Percentiles rank a stretch among this genome's conserved stretches.
Evolutionary conservation across 2,113 vertebrate genomes (phyloP).

Genomic region (Halichoeres trimaculatus): DNA sequence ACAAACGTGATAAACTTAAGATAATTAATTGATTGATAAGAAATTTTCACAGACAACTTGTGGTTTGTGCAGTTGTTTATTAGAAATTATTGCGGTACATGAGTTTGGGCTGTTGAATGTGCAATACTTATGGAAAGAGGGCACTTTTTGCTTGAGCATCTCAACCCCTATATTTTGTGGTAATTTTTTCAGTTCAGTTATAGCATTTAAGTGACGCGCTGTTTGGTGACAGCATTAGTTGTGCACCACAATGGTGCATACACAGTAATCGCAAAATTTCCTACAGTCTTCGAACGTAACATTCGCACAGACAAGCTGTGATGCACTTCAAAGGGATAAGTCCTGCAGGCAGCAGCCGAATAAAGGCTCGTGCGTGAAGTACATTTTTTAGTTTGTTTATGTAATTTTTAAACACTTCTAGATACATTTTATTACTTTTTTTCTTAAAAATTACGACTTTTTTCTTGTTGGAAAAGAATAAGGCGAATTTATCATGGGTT

Average conservation of each 20-base stretch:
- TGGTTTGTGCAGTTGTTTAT: too few species aligned
- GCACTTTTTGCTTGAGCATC: too few species aligned
- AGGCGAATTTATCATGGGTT: conserved; percentile 5
- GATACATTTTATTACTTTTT: not conserved
- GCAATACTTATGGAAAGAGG: too few species aligned
- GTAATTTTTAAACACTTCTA: not conserved
- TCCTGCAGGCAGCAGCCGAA: conserved; percentile 45
- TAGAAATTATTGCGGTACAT: too few species aligned
- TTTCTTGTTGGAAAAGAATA: not conserved
- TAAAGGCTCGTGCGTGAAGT: conserved; percentile 4
- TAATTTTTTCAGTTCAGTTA: too few species aligned
- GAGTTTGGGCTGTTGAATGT: too few species aligned
- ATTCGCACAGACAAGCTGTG: conserved; percentile 28
- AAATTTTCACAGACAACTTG: too few species aligned
- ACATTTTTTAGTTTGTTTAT: not conserved
- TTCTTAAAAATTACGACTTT: not conserved
- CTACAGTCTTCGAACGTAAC: conserved; percentile 37
- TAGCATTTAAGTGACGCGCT: too few species aligned
- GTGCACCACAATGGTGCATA: not conserved
- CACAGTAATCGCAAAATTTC: not conserved
- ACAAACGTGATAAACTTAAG: too few species aligned
- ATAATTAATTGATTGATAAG: too few species aligned
- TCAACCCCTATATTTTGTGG: too few species aligned
- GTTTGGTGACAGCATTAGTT: not conserved
- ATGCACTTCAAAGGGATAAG: conserved; percentile 70